Percentiles rank a stretch among this genome's conserved stretches.
These are phyloP conservation scores for Actinostola sp. DNA, from an alignment of 92 coral and sea anemone species.

Conservation along the genomic window DNA sequence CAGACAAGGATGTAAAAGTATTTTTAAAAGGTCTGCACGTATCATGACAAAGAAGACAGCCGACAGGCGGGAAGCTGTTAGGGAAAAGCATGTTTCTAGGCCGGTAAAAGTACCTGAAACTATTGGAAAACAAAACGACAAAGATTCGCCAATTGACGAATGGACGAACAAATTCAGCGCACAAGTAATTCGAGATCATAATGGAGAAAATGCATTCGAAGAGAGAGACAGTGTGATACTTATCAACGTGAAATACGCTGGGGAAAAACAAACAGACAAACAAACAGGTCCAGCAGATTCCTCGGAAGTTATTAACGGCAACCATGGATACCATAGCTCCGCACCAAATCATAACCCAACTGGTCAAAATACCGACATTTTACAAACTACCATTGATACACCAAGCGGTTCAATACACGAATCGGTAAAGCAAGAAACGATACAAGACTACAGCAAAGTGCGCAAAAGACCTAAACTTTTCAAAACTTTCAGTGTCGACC, in stretches of 20 bases:
- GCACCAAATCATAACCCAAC: too few relatives aligned
- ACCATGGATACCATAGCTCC: too few relatives aligned
- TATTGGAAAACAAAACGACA: not conserved
- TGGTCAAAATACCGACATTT: too few relatives aligned
- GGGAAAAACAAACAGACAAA: too few relatives aligned
- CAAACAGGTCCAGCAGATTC: too few relatives aligned
- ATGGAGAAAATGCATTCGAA: not conserved
- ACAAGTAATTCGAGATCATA: slow-evolving; percentile 5
- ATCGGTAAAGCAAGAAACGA: not conserved
- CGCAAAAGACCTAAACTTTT: not conserved
- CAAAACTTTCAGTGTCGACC: slow-evolving; percentile 17
- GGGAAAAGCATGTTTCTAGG: slow-evolving; percentile 1
- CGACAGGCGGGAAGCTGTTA: not conserved
- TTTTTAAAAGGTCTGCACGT: slow-evolving; percentile 40
- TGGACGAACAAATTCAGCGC: slow-evolving; percentile 2
- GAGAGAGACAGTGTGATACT: slow-evolving; percentile 2
- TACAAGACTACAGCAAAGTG: too few relatives aligned
- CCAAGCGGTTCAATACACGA: not conserved
- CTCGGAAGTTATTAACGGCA: too few relatives aligned
- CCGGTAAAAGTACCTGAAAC: not conserved
- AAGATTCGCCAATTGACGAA: not conserved
- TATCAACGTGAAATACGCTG: not conserved
- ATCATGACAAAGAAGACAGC: slow-evolving; percentile 30
- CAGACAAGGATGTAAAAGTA: slow-evolving; percentile 75
- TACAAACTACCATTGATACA: too few relatives aligned